Base-by-base conservation (phyloP, 2,888 invertebrate species). In the Galerucella nymphaeae region DNA sequence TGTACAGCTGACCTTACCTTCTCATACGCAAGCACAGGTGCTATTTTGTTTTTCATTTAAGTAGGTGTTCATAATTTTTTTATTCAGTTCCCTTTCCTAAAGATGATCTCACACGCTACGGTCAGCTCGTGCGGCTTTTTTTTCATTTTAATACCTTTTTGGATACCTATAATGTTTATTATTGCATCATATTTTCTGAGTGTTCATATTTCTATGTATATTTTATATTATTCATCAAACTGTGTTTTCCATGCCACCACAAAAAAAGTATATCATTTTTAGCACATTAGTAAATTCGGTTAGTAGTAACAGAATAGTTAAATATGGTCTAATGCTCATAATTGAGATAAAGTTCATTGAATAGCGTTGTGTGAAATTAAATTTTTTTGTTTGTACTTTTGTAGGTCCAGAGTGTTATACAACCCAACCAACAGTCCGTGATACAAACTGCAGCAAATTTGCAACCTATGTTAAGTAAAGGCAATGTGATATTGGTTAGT, bases 391-490 rank as follows among this genome's bases (percentile, higher is more conserved):
- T 4, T 73, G 42, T 30, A 53, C 57, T 68, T 77, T 78, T 80
- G 70, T 89, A 96, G 93, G 96, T 96, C 78, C 97, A 97, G 88
- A 96, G 97, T 82, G 97, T 97, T 77, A 97, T 97, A 87, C 97
- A 98, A 88, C 94, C 96, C 77, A 96, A 96, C 87, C 96, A 96
- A 86, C 96, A 96, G 86, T 97, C 96, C 79, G 97, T 97, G 68
- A 97, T 98, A 87, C 97, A 98, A 89, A 95, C 96, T 76, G 95
- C 96, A 78, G 92, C 95, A 69, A 95, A 94, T 85, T 90, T 94
- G 81, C 93, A 94, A 85, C 93, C 94, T 81, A 91, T 94, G 85
- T 89, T 96, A 86, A 91, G 94, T 79, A 96, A 96, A 89, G 93
- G 93, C 83, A 93, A 93, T 84, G 95, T 95, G 89, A 94, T 96